phyloP scores from a whole-genome alignment of 2,797 vertebrate genomes.

The Eidolon dupreanum region DNA sequence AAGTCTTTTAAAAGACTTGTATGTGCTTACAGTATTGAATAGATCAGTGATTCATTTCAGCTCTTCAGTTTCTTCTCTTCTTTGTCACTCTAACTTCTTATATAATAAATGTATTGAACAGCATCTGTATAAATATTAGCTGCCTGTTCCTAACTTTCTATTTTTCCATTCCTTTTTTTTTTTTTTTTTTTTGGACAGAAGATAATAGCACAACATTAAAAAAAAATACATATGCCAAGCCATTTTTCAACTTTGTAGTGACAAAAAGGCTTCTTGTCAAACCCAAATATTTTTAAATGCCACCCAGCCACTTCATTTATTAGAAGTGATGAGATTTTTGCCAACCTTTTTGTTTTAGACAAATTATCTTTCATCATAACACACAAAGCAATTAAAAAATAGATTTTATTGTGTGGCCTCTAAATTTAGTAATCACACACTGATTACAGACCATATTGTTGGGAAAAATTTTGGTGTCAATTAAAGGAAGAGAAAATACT shows the following conservation, averaged over 20 bases:
- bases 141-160: neutral
- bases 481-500: constrained; percentile 26
- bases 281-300: constrained; percentile 55
- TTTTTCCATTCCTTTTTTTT: neutral
- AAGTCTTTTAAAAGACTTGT: neutral
- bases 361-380: constrained; percentile 3
- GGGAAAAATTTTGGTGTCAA: constrained; percentile 31
- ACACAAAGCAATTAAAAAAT: constrained; percentile 25
- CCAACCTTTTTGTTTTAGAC: constrained; percentile 62
- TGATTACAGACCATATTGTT: constrained; percentile 48
- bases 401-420: neutral
- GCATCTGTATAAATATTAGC: neutral
- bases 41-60: neutral
- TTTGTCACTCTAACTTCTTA: neutral
- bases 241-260: constrained; percentile 48
- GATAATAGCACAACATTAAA: neutral
- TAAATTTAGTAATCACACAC: constrained; percentile 23
- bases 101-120: neutral
- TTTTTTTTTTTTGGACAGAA: neutral
- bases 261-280: constrained; percentile 42
- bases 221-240: constrained; percentile 38
- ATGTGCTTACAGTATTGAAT: neutral
- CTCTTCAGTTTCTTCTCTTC: neutral
- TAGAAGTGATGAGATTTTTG: constrained; percentile 60
- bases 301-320: constrained; percentile 27